A percentile compares a stretch with the other conserved stretches of the same genome.
These are phyloP conservation scores for Hymenopus coronatus DNA, from an alignment of 2,888 invertebrate genomes.

Conservation along the genomic window DNA sequence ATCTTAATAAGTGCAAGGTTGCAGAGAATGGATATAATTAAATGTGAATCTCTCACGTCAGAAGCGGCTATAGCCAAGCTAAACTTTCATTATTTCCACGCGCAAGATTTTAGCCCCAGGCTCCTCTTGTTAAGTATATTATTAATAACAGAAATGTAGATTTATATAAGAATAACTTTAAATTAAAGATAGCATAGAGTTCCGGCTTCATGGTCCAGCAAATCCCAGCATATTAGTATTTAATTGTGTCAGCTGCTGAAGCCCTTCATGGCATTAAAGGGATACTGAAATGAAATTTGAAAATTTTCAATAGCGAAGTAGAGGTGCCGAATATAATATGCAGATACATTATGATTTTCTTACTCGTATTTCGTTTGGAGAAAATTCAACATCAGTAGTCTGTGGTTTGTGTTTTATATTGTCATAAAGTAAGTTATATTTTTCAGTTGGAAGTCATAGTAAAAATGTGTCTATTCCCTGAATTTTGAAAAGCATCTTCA, in stretches of 20 bases:
- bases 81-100: background rate
- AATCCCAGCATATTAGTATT: background rate
- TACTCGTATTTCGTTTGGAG: no score
- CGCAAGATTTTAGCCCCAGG: background rate
- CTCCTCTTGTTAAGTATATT: background rate
- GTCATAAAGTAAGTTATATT: no score
- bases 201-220: background rate
- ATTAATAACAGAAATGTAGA: background rate
- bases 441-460: no score
- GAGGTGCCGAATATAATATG: no score
- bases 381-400: no score
- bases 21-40: background rate
- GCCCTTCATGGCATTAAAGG: no score
- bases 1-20: background rate
- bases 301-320: no score
- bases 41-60: background rate
- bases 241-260: background rate
- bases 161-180: background rate
- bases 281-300: no score
- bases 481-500: no score
- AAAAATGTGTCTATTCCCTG: no score
- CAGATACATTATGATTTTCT: no score
- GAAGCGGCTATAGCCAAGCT: background rate
- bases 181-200: background rate
- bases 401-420: no score